Evolutionary conservation across 92 coral and sea anemone species (phyloP).

Genomic region (Actinernus sp.): DNA sequence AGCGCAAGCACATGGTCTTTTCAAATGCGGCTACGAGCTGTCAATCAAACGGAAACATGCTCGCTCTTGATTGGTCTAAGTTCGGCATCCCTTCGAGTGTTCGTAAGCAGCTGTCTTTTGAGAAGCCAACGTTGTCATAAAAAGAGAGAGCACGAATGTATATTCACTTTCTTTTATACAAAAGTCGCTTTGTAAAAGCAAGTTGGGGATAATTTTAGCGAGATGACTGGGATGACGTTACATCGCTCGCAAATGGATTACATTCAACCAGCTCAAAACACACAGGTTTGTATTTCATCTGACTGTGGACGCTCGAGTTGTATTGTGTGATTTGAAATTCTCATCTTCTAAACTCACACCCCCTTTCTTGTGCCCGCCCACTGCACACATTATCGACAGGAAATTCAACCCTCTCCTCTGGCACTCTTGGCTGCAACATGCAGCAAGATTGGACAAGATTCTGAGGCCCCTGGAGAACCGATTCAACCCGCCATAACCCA

Average conservation of each 20-base stretch:
- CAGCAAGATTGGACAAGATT: conserved; percentile 99
- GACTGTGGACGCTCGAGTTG: conserved; percentile 7
- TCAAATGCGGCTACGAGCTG: conserved; percentile 49
- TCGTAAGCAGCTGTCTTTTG: conserved; percentile 92
- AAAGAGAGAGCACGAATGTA: conserved; percentile 75
- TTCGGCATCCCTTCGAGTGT: conserved; percentile 75
- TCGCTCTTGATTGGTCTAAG: conserved; percentile 67
- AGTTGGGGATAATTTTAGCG: conserved; percentile 33
- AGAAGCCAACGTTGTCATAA: conserved; percentile 82
- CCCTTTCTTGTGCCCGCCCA: conserved; percentile 99
- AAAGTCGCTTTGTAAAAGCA: conserved; percentile 48
- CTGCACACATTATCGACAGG: conserved; percentile 98
- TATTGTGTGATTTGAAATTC: conserved; percentile 76
- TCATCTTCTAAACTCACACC: conserved; percentile 95
- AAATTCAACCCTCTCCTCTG: conserved; percentile 99
- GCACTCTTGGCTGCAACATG: conserved; percentile 99
- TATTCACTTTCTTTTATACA: conserved; percentile 30
- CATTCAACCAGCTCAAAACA: conserved; percentile 81
- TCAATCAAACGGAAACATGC: conserved; percentile 59
- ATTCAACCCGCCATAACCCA: conserved; percentile 78
- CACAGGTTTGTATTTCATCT: conserved; percentile 70
- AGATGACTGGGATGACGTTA: conserved; percentile 83
- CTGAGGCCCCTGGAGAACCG: conserved; percentile 62
- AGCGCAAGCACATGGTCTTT: conserved; percentile 76
- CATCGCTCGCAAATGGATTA: conserved; percentile 81